These are phyloP conservation scores for Phallusia fumigata DNA, from an alignment of 23 tunicate species.

Conservation along the genomic window DNA sequence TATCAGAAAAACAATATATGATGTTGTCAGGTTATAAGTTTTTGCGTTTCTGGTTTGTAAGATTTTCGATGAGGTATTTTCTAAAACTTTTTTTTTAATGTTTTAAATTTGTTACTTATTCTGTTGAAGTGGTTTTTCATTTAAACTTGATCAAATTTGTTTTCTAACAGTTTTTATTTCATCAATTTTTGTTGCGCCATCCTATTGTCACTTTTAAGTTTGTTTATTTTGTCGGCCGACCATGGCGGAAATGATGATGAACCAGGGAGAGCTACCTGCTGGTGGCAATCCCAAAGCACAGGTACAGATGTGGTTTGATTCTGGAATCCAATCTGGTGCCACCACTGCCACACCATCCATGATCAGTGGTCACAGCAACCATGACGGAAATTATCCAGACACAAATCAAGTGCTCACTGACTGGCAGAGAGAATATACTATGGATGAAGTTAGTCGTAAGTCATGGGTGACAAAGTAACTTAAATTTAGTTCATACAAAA, in stretches of 20 bases:
- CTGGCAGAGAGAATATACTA: constrained; percentile 77
- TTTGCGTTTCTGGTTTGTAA: too few relatives aligned
- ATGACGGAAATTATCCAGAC: constrained; percentile 50
- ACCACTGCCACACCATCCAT: constrained; percentile 91
- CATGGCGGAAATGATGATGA: constrained; percentile 82
- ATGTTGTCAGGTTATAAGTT: too few relatives aligned
- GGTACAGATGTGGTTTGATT: constrained; percentile 72
- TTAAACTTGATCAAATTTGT: neutral
- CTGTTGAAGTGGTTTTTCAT: too few relatives aligned
- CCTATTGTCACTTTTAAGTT: constrained; percentile 1
- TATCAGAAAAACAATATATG: too few relatives aligned
- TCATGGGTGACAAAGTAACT: neutral
- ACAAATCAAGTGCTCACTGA: constrained; percentile 66
- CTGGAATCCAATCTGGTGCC: constrained; percentile 96
- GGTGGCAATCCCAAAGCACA: constrained; percentile 64
- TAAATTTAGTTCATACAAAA: neutral
- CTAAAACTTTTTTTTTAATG: too few relatives aligned
- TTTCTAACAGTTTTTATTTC: constrained; percentile 7
- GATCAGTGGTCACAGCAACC: constrained; percentile 36
- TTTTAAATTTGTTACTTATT: too few relatives aligned
- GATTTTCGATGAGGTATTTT: too few relatives aligned
- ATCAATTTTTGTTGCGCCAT: neutral
- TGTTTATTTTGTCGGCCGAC: constrained; percentile 7
- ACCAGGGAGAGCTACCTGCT: constrained; percentile 47
- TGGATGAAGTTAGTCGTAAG: constrained; percentile 85